Conservation (phyloP, 1,140 invertebrate species). For the Anadara kagoshimensis region DNA sequence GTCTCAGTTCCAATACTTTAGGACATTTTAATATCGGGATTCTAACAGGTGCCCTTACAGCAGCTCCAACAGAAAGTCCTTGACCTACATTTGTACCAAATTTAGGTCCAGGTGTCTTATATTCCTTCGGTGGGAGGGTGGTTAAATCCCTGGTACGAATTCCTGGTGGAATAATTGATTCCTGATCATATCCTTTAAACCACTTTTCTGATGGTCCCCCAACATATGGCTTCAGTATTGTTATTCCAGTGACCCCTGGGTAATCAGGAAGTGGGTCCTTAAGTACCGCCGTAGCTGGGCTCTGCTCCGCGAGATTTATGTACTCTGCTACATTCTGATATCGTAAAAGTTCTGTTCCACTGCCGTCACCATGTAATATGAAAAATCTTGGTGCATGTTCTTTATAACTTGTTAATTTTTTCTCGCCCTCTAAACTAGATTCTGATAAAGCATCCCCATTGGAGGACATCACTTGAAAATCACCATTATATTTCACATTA, state of each 20-base stretch:
- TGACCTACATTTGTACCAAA: slow-evolving; percentile 70
- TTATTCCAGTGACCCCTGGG: slow-evolving; percentile 68
- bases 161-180: slow-evolving; percentile 70
- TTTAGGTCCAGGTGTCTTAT: slow-evolving; percentile 63
- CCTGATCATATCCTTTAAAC: slow-evolving; percentile 68
- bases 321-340: slow-evolving; percentile 70
- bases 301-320: slow-evolving; percentile 61
- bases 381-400: slow-evolving; percentile 72
- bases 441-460: slow-evolving; percentile 56
- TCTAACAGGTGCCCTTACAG: slow-evolving; percentile 42
- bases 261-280: slow-evolving; percentile 69
- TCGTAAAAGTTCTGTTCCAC: slow-evolving; percentile 70
- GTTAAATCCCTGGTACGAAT: slow-evolving; percentile 69
- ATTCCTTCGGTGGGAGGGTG: slow-evolving; percentile 67
- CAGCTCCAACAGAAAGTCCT: slow-evolving; percentile 63
- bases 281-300: slow-evolving; percentile 69
- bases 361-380: slow-evolving; percentile 69
- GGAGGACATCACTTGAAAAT: slow-evolving; percentile 53
- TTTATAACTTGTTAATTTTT: slow-evolving; percentile 54
- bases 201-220: slow-evolving; percentile 65
- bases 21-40: slow-evolving; percentile 68
- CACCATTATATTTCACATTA: slow-evolving; percentile 66
- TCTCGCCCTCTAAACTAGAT: slow-evolving; percentile 49
- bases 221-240: slow-evolving; percentile 66
- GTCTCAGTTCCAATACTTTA: slow-evolving; percentile 63